Conservation (phyloP, 2,888 invertebrate species). For the Salticus scenicus region DNA sequence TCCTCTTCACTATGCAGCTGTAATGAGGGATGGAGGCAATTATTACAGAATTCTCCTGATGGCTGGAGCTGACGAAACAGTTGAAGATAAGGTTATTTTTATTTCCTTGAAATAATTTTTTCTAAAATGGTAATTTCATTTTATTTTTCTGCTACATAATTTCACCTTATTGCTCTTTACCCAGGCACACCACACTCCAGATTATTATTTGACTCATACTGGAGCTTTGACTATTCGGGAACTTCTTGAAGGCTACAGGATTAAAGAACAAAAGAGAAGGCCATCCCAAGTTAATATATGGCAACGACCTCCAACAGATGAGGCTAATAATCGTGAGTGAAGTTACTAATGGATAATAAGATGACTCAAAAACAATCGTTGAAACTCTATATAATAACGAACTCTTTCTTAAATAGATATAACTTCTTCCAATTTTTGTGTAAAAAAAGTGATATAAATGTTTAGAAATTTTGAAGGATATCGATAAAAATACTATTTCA, state of each 20-base stretch:
- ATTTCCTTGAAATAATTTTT: too few species aligned
- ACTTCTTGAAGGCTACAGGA: slow-evolving; percentile 71
- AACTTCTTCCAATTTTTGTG: too few species aligned
- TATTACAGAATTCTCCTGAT: slow-evolving; percentile 86
- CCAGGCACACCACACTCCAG: slow-evolving; percentile 79
- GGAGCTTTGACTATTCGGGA: slow-evolving; percentile 71
- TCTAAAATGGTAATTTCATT: too few species aligned
- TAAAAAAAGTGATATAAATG: too few species aligned
- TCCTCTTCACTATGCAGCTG: slow-evolving; percentile 90
- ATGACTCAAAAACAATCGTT: too few species aligned
- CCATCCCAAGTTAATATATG: slow-evolving; percentile 71
- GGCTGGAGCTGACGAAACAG: slow-evolving; percentile 88
- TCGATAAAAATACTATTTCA: too few species aligned
- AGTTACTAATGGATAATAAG: not conserved
- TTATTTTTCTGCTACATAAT: not conserved
- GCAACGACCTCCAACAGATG: slow-evolving; percentile 72
- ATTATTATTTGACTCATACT: slow-evolving; percentile 80
- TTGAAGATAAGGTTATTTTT: slow-evolving; percentile 84
- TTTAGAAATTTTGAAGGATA: too few species aligned
- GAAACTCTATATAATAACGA: too few species aligned
- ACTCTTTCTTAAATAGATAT: too few species aligned
- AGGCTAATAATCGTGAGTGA: slow-evolving; percentile 71
- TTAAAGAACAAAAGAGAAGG: slow-evolving; percentile 29
- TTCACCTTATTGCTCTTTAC: not conserved
- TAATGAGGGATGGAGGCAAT: slow-evolving; percentile 84